A percentile compares a stretch with the other conserved stretches of the same genome.
Evolutionary conservation across 2,797 vertebrate genomes (phyloP).

Genomic region (Micromesistius poutassou): DNA sequence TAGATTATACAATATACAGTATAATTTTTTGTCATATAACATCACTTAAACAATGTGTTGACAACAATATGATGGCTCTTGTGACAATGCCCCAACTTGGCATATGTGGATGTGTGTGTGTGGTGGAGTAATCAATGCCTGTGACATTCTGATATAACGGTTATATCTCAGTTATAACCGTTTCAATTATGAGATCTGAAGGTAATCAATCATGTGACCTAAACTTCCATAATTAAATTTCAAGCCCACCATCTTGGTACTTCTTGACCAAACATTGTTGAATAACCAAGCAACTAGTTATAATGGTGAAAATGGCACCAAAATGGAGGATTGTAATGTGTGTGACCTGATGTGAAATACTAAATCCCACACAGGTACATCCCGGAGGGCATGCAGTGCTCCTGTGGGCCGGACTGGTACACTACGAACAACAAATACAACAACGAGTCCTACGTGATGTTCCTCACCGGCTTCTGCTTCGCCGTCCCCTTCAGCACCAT

Average conservation of each 20-base stretch:
- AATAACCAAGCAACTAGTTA: not conserved
- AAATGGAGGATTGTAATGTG: not conserved
- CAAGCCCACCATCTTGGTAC: not conserved
- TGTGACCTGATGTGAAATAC: not conserved
- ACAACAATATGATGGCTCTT: not conserved
- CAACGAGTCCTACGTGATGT: conserved; percentile 75
- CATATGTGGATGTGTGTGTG: not conserved
- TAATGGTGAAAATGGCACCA: not conserved
- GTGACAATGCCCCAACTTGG: not conserved
- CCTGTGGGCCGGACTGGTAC: conserved; percentile 75
- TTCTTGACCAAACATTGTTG: not conserved
- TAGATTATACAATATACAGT: not conserved
- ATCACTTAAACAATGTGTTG: not conserved
- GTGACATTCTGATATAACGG: no score
- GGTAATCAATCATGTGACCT: not conserved
- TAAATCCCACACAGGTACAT: conserved; percentile 61
- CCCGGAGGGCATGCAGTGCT: conserved; percentile 74
- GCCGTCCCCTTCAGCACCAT: conserved; percentile 68
- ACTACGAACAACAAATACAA: conserved; percentile 72
- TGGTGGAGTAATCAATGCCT: not conserved
- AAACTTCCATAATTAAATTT: not conserved
- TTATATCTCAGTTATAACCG: not conserved
- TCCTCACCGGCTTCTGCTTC: conserved; percentile 80
- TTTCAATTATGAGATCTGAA: not conserved
- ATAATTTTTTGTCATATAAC: not conserved